Conservation (phyloP, 2,888 invertebrate genomes). For the Morpho achilles region DNA sequence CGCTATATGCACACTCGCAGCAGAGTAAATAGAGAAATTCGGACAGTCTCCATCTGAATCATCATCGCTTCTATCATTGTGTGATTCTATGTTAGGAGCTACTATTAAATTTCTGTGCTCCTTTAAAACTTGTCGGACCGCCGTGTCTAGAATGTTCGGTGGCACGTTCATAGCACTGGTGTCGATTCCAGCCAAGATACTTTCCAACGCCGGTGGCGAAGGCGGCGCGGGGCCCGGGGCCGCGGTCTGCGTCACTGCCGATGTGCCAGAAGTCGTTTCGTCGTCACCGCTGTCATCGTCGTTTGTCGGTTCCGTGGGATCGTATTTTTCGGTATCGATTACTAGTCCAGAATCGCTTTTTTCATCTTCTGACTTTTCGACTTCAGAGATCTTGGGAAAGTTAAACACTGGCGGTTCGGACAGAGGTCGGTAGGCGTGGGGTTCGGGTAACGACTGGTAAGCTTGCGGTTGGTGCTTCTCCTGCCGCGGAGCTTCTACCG, state of each 20-base stretch:
- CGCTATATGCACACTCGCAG: constrained; percentile 87
- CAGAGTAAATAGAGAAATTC: constrained; percentile 91
- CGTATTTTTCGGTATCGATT: constrained; percentile 79
- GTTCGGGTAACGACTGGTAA: constrained; percentile 29
- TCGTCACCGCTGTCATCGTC: constrained; percentile 58
- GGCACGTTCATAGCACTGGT: constrained; percentile 41
- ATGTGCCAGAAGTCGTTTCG: constrained; percentile 7
- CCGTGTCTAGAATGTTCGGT: constrained; percentile 48
- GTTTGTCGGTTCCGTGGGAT: constrained; percentile 75
- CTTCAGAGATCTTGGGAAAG: constrained; percentile 51
- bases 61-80: constrained; percentile 56
- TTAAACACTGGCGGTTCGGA: constrained; percentile 58
- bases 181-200: constrained; percentile 42
- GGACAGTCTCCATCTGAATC: constrained; percentile 86
- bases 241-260: constrained; percentile 46
- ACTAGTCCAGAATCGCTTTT: constrained; percentile 78
- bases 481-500: constrained; percentile 68
- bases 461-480: constrained; percentile 31
- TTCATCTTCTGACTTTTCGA: constrained; percentile 69
- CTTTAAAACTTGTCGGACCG: constrained; percentile 57
- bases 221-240: constrained; percentile 13
- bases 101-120: constrained; percentile 55
- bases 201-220: constrained; percentile 32
- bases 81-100: constrained; percentile 29
- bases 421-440: constrained; percentile 41